Base-by-base conservation (phyloP, 2,113 vertebrate genomes). In the Hyperopisus bebe region DNA sequence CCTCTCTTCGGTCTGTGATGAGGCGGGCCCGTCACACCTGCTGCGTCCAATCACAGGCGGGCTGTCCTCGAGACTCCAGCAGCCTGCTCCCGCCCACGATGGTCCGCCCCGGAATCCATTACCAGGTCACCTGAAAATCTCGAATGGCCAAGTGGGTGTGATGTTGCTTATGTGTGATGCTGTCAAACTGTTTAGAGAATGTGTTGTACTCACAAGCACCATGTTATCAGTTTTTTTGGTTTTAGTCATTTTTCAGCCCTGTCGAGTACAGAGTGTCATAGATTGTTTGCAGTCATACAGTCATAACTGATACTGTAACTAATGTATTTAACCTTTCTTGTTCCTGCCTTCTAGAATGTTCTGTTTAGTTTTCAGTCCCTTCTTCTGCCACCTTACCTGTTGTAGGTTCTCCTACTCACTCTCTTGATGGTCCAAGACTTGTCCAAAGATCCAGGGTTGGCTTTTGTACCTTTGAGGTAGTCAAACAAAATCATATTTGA, bases 161-260 rank as follows among this genome's bases (percentile, higher is more conserved):
- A 80, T 42, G 74, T 8, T 42, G 74, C 31, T 77, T 77, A 35
- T 42, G 85, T 53, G 85, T 86, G 46, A 86, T 50, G 47, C 46
- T 51, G 44, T 87, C 50, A 53, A 53, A 53, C n/a, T 87, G 48
- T 53, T 53, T 87, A 53, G 31, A 35, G 83, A 86, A 86, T n/a
- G 50, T 55, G 47, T 51, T 35, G 17, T 42, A 35, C 50, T 27
- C 27, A 50, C 85, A 55, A 19, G 10, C 85, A 50, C 27, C 21
- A n/a, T 84, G n/a, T 84, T 1, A 55, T 53, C 50, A 55, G 31
- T 53, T 51, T 87, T 27, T 48, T 48, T 86, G 46, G 84, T 86
- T 86, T 87, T 55, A 87, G 50, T 87, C 50, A 87, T 87, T 87
- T 87, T 27, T 55, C 50, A 31, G 27, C 50, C 47, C 48, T 87